Conservation (phyloP, 1,140 invertebrate genomes). For the Caerostris darwini region DNA sequence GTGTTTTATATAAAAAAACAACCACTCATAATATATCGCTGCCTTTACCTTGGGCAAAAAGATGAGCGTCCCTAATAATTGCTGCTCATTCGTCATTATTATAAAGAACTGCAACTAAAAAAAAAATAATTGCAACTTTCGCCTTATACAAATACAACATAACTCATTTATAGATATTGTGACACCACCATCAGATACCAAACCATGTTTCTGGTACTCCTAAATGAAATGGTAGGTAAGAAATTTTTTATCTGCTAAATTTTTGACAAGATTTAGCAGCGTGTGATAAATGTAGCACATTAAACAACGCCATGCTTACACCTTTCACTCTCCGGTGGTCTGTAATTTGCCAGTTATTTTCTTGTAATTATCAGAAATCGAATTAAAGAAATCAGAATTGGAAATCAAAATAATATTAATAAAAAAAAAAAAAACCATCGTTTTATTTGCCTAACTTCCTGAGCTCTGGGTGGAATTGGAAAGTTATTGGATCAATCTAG, state of each 20-base stretch:
- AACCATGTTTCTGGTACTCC: constrained; percentile 4
- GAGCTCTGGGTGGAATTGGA: not conserved
- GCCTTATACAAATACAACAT: constrained; percentile 49
- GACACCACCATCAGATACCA: constrained; percentile 54
- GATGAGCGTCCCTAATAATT: constrained; percentile 41
- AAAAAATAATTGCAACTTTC: constrained; percentile 55
- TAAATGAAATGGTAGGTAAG: constrained; percentile 47
- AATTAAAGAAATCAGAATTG: constrained; percentile 53
- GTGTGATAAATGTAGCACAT: constrained; percentile 46
- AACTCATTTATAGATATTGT: constrained; percentile 35
- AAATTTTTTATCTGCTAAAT: constrained; percentile 28
- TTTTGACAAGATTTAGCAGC: not conserved
- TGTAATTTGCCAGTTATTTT: constrained; percentile 67
- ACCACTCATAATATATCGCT: constrained; percentile 12
- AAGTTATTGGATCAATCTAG: constrained; percentile 39
- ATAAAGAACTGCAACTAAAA: constrained; percentile 1
- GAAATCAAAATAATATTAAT: not conserved
- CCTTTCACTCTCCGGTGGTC: constrained; percentile 39
- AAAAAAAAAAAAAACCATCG: not conserved
- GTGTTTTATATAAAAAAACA: not conserved
- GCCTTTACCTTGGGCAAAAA: constrained; percentile 11
- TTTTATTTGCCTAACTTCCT: not conserved
- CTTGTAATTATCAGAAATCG: constrained; percentile 60
- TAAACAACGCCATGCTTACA: constrained; percentile 35
- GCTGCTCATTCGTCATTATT: constrained; percentile 47